A percentile compares a stretch with the other conserved stretches of the same genome.
These are phyloP conservation scores for Parnassius glacialis DNA, from an alignment of 2,888 invertebrate species.

Conservation along the genomic window DNA sequence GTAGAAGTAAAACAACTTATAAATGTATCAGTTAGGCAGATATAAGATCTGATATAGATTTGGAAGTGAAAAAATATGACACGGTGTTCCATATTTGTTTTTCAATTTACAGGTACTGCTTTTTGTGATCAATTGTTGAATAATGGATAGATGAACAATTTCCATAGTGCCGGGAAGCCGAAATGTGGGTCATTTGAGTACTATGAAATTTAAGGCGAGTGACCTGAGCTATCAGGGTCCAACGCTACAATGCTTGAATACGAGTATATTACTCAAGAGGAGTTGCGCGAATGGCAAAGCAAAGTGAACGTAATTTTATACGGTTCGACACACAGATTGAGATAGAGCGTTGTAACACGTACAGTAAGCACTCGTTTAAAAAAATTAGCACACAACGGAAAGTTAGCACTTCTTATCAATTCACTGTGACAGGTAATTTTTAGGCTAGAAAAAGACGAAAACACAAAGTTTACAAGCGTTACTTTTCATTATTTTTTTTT, in stretches of 20 bases:
- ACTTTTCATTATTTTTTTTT: not conserved
- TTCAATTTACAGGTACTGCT: no score
- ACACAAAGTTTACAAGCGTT: conserved; percentile 8
- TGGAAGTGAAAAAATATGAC: no score
- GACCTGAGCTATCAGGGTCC: no score
- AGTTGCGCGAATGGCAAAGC: conserved; percentile 50
- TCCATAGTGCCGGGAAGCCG: no score
- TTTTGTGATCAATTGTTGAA: no score
- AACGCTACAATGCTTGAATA: conserved; percentile 15
- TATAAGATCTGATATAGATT: no score
- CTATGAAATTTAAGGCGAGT: no score
- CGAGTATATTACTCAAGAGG: conserved; percentile 61
- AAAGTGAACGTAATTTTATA: conserved; percentile 71
- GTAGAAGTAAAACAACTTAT: no score
- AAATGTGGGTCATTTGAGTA: no score
- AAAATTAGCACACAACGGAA: conserved; percentile 78
- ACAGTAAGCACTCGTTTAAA: conserved; percentile 55
- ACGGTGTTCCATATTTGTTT: no score
- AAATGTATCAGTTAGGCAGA: no score
- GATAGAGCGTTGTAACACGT: conserved; percentile 48
- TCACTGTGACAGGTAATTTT: conserved; percentile 31
- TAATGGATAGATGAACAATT: no score
- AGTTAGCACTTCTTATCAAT: conserved; percentile 42
- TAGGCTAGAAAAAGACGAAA: conserved; percentile 7
- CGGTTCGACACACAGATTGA: conserved; percentile 68